phyloP scores from a whole-genome alignment of 2,113 vertebrate species.

The Acanthisitta chloris region DNA sequence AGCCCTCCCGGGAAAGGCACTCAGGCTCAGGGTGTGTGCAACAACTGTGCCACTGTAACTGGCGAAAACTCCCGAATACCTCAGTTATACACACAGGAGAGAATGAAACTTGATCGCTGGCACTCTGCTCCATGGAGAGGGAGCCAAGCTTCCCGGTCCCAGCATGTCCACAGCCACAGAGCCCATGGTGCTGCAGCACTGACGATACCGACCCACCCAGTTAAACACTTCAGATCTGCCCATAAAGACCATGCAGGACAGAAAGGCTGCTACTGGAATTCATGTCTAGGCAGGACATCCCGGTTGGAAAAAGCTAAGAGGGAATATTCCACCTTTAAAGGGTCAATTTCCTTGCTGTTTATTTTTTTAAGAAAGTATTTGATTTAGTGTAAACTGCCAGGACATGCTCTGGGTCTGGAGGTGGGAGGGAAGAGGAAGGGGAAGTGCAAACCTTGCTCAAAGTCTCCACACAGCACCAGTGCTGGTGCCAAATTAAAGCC shows the following conservation, averaged over 20 bases:
- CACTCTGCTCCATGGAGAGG: accelerated
- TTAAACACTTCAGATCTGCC: accelerated
- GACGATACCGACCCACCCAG: accelerated
- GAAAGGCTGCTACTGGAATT: not conserved
- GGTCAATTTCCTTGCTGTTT: not conserved
- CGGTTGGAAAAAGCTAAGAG: not conserved
- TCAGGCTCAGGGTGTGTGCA: not conserved
- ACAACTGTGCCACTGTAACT: not conserved
- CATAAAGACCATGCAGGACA: not conserved
- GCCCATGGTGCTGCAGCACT: not conserved
- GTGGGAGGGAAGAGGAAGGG: constrained; percentile 26
- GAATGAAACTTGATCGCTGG: not conserved
- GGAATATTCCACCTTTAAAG: constrained; percentile 3
- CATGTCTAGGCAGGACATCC: not conserved
- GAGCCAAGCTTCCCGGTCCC: not conserved
- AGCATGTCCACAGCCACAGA: accelerated
- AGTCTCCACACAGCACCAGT: not conserved
- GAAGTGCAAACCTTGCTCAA: not conserved
- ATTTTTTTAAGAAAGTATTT: not conserved
- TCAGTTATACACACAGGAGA: accelerated
- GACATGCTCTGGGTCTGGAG: not conserved
- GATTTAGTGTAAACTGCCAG: not conserved
- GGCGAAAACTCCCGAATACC: not conserved
- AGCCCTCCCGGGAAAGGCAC: not conserved
- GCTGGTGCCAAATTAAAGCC: not conserved